Evolutionary conservation across 2,113 vertebrate species (phyloP).

Genomic region (Labeo catla): DNA sequence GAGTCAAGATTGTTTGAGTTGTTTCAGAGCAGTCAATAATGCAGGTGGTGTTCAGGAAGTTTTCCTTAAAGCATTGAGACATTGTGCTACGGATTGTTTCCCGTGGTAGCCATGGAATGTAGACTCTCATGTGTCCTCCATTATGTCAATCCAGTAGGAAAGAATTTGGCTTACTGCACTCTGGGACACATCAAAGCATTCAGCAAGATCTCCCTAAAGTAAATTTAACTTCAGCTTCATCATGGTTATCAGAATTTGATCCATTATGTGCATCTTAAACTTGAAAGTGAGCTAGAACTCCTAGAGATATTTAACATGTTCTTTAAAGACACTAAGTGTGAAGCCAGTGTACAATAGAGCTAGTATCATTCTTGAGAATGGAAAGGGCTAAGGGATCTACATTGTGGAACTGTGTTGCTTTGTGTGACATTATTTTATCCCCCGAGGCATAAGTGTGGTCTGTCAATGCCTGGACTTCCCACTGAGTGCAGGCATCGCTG

Average conservation of each 20-base stretch:
- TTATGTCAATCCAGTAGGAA: conserved; percentile 9
- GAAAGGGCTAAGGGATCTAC: no score
- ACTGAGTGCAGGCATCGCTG: no score
- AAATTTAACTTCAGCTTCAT: conserved; percentile 11
- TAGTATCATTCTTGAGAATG: background rate
- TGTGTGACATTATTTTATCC: no score
- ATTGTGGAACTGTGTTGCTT: background rate
- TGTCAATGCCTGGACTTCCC: no score
- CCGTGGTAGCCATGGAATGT: conserved; percentile 28
- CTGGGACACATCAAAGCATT: background rate
- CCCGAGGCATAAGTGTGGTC: no score
- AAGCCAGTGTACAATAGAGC: conserved; percentile 16
- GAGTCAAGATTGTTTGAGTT: background rate
- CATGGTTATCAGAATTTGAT: background rate
- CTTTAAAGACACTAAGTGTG: background rate
- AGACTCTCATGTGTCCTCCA: background rate
- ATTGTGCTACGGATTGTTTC: conserved; percentile 13
- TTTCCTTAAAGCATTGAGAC: conserved; percentile 21
- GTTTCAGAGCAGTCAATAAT: conserved; percentile 37
- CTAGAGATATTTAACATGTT: background rate
- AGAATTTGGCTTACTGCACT: background rate
- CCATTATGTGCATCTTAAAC: background rate
- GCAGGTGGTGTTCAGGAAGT: background rate
- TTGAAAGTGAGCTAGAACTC: background rate
- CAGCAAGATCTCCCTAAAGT: background rate